Base-by-base conservation (phyloP, 2,797 vertebrate genomes). In the Brotogeris chrysoptera region DNA sequence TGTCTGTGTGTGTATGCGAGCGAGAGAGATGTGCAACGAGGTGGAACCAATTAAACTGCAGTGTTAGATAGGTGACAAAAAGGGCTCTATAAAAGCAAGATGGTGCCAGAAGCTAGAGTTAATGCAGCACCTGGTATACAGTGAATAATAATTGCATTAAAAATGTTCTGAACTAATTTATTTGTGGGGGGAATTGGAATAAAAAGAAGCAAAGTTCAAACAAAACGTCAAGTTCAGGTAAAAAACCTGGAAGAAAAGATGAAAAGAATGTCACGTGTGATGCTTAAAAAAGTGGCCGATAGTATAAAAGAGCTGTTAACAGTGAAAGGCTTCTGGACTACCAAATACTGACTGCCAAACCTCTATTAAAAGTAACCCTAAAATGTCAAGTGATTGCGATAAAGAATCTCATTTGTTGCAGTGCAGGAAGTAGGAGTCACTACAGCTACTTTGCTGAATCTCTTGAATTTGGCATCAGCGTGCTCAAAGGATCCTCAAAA, bases 21-120 rank as follows among this genome's bases (percentile, higher is more conserved):
- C 7, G 24, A 91, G 55, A 47, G 68, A 78, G 55, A 63, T 47
- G 84, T 52, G 90, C 85, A 89, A 57, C 10, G 81, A 87, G 59
- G 82, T 95, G 89, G 82, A 96, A 95, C 61, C 79, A 96, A 95
- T 93, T 94, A 94, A 96, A 80, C 30, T 78, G 46, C 52, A 68
- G 61, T 60, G 71, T 46, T 87, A 86, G 90, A 88, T 72, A 94
- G 60, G 92, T 91, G 94, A 85, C 5, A 30, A 68, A 93, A 94
- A 80, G 59, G 43, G 32, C 52, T 86, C 73, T 80, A 6, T 34
- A 68, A 94, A 80, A 76, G 59, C 50, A 81, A 77, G 61, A 78
- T 55, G 65, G 50, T 49, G 60, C 77, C 84, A 87, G 81, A 74
- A 89, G 65, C 39, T 81, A 39, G 70, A 90, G 77, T 70, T 85